These are phyloP conservation scores for Rhagoletis pomonella DNA, from an alignment of 1,140 invertebrate genomes.

Conservation along the genomic window DNA sequence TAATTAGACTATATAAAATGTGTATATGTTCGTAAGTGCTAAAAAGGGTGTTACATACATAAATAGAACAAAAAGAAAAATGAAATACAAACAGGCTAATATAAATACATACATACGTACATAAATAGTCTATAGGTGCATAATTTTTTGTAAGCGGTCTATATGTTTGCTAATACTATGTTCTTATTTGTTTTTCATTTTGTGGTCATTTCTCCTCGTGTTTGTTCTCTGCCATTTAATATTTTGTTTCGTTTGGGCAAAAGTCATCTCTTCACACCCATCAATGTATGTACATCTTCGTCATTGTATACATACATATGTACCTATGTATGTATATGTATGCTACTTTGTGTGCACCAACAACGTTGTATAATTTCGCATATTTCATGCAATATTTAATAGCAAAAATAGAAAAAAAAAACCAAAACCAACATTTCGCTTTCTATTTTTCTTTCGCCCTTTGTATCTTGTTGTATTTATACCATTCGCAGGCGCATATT, in stretches of 20 bases:
- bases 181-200: neutral
- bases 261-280: conserved; percentile 20
- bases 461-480: conserved; percentile 13
- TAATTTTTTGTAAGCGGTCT: no score
- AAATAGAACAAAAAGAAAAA: neutral
- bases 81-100: no score
- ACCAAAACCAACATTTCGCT: neutral
- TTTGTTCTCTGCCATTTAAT: neutral
- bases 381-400: conserved; percentile 8
- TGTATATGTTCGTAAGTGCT: neutral
- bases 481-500: conserved; percentile 69
- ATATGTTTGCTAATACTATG: no score
- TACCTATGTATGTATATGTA: neutral
- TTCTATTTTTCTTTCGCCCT: neutral
- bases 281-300: neutral
- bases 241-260: neutral
- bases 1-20: no score
- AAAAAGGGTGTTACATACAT: neutral
- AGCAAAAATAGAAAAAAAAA: conserved; percentile 25
- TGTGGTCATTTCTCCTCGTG: neutral
- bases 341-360: neutral
- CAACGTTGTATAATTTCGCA: conserved; percentile 13
- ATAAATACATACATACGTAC: no score
- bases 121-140: no score
- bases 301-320: neutral